These are phyloP conservation scores for Silurus lanzhouensis DNA, from an alignment of 2,797 vertebrate species.

Conservation along the genomic window DNA sequence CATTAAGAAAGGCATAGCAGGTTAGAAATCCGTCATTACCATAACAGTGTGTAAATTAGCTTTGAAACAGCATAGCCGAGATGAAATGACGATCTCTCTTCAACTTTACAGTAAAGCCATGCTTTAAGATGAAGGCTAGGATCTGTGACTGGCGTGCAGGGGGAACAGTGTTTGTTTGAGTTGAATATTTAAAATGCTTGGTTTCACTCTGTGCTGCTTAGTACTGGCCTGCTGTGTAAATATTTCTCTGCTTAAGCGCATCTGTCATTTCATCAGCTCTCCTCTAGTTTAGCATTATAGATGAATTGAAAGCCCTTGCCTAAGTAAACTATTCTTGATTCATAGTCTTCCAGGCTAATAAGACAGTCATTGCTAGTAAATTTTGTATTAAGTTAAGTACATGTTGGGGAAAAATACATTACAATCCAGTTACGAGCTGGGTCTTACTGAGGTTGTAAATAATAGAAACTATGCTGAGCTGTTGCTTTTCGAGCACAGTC, in stretches of 20 bases:
- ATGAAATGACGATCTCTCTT: conserved; percentile 55
- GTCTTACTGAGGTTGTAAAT: conserved; percentile 51
- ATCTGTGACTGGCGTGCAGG: conserved; percentile 49
- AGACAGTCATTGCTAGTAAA: conserved; percentile 38
- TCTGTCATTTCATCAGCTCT: conserved; percentile 53
- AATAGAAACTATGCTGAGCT: conserved; percentile 59
- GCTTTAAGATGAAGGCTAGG: conserved; percentile 51
- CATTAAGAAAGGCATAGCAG: conserved; percentile 71
- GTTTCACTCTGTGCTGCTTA: conserved; percentile 41
- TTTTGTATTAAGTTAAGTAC: conserved; percentile 39
- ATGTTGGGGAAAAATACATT: conserved; percentile 45
- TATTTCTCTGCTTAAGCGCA: conserved; percentile 37
- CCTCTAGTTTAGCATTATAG: conserved; percentile 33
- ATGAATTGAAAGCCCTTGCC: conserved; percentile 32
- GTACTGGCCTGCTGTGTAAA: conserved; percentile 41
- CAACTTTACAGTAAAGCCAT: conserved; percentile 62
- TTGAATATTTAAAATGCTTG: conserved; percentile 35
- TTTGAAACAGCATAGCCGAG: conserved; percentile 59
- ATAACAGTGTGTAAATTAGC: conserved; percentile 69
- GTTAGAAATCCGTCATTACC: conserved; percentile 74
- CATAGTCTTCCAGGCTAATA: conserved; percentile 41
- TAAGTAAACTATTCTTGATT: conserved; percentile 32
- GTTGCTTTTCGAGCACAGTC: conserved; percentile 56
- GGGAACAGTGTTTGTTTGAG: conserved; percentile 7
- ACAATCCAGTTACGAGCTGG: conserved; percentile 39